Evolutionary conservation across 1,140 invertebrate genomes (phyloP).

Genomic region (Bilobella aurantiaca): DNA sequence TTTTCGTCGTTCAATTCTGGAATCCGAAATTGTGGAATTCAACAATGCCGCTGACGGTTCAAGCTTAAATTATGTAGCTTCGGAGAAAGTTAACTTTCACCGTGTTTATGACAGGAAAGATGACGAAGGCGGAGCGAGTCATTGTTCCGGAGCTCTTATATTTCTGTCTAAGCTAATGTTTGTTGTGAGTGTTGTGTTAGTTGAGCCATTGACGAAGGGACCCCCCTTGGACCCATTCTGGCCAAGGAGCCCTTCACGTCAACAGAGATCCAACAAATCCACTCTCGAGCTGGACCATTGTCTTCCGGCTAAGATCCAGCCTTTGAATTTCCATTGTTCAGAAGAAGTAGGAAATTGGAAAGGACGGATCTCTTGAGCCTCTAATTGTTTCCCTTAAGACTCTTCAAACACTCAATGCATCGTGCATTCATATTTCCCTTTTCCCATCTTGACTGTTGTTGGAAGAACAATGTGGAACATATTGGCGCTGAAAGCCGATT

Average conservation of each 20-base stretch:
- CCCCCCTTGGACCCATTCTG: not conserved
- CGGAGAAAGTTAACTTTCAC: not conserved
- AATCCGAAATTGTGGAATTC: too few species aligned
- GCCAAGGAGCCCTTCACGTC: not conserved
- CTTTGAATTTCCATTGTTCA: not conserved
- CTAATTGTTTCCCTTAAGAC: not conserved
- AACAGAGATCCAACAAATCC: not conserved
- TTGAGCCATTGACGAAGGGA: not conserved
- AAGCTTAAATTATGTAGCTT: too few species aligned
- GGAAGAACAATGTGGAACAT: not conserved
- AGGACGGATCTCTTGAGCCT: not conserved
- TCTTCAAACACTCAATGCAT: not conserved
- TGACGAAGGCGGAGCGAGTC: not conserved
- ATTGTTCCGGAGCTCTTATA: not conserved
- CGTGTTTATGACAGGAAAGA: too few species aligned
- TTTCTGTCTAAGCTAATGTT: conserved; percentile 5
- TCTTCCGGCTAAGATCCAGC: not conserved
- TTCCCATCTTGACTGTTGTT: conserved; percentile 1
- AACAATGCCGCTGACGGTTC: too few species aligned
- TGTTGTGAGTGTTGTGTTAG: conserved; percentile 8
- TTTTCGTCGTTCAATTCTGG: too few species aligned
- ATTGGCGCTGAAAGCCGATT: not conserved
- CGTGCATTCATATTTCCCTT: too few species aligned
- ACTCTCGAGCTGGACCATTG: not conserved
- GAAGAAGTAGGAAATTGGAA: not conserved